phyloP scores from a whole-genome alignment of 2,113 vertebrate species.

The Agapornis roseicollis region DNA sequence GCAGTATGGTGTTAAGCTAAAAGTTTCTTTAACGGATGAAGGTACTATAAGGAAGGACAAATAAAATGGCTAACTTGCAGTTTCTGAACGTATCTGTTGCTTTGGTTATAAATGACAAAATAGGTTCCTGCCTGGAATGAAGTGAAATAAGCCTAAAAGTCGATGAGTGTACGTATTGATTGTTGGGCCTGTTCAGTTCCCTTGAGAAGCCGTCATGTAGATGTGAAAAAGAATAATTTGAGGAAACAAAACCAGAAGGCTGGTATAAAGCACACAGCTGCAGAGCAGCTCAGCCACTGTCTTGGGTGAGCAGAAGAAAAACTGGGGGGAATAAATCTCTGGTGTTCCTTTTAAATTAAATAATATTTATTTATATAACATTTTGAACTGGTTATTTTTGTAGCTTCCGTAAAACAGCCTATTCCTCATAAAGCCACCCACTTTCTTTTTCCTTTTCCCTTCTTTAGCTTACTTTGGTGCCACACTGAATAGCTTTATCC shows the following conservation, averaged over 20 bases:
- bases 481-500: slow-evolving; percentile 94
- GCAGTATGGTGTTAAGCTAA: background rate
- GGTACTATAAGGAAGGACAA: background rate
- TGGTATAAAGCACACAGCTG: background rate
- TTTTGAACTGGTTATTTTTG: slow-evolving; percentile 36
- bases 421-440: background rate
- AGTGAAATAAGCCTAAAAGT: background rate
- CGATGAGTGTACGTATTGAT: background rate
- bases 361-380: background rate
- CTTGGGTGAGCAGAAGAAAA: background rate
- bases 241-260: background rate
- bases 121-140: background rate
- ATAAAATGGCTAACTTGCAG: background rate
- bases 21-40: background rate
- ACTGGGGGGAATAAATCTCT: background rate
- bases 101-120: background rate
- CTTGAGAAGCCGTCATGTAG: background rate
- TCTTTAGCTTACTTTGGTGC: slow-evolving; percentile 91
- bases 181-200: background rate
- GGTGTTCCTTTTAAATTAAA: background rate
- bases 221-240: background rate
- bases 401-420: background rate
- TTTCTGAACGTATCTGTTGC: background rate
- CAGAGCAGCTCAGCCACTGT: background rate
- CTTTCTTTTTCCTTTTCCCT: slow-evolving; percentile 2